phyloP scores from a whole-genome alignment of 1,140 invertebrate species.

The Pteromalus puparum region DNA sequence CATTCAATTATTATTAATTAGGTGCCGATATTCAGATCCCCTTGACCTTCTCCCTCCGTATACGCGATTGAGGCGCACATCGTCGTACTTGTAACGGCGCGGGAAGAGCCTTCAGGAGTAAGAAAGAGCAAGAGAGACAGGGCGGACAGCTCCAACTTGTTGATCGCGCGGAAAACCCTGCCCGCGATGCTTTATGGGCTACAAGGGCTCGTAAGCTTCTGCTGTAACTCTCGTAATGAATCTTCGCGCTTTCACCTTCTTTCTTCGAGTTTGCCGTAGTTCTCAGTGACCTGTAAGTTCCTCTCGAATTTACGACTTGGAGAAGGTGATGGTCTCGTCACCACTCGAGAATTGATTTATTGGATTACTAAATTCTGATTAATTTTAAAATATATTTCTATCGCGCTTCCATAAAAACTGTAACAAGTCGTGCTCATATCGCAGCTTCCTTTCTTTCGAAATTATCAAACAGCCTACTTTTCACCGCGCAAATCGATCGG shows the following conservation, averaged over 20 bases:
- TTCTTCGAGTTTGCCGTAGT: neutral
- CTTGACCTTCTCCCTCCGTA: slow-evolving; percentile 47
- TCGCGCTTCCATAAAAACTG: neutral
- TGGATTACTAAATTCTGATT: neutral
- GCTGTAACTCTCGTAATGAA: slow-evolving; percentile 41
- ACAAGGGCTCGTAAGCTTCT: slow-evolving; percentile 34
- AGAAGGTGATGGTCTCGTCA: neutral
- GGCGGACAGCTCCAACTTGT: slow-evolving; percentile 51
- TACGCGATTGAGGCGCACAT: neutral
- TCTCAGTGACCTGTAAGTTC: neutral
- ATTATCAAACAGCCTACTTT: slow-evolving; percentile 25
- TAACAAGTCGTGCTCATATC: neutral
- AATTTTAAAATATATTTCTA: neutral
- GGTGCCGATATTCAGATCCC: neutral
- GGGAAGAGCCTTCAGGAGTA: neutral
- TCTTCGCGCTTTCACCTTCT: slow-evolving; percentile 14
- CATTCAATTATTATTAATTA: no score
- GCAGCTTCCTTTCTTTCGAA: slow-evolving; percentile 11
- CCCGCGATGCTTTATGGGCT: slow-evolving; percentile 40
- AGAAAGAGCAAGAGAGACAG: slow-evolving; percentile 1
- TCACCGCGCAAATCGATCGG: slow-evolving; percentile 5
- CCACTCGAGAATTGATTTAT: neutral
- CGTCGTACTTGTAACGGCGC: slow-evolving; percentile 23
- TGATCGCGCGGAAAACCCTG: slow-evolving; percentile 50
- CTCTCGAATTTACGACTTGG: neutral